These are phyloP conservation scores for Orthosia gracilis DNA, from an alignment of 2,888 invertebrate species.

Conservation along the genomic window DNA sequence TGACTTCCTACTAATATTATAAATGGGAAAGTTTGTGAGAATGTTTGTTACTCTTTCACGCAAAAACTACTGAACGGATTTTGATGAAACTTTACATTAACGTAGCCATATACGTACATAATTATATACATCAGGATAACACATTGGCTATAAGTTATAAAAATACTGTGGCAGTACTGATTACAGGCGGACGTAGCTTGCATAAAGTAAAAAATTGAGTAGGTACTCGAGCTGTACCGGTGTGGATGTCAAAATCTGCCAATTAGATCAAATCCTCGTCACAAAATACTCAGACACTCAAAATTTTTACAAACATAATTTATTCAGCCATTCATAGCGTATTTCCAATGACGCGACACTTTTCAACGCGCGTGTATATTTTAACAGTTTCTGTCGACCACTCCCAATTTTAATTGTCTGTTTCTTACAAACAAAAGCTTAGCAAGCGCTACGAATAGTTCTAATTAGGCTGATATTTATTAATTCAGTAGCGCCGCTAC, in stretches of 20 bases:
- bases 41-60: no score
- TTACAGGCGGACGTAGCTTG: no score
- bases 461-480: slow-evolving; percentile 32
- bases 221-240: background rate
- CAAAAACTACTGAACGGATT: no score
- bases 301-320: slow-evolving; percentile 5
- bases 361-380: slow-evolving; percentile 32
- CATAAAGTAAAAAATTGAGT: no score
- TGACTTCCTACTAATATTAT: no score
- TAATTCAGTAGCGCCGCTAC: slow-evolving; percentile 27
- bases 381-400: slow-evolving; percentile 19
- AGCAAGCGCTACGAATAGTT: slow-evolving; percentile 15
- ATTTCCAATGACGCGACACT: slow-evolving; percentile 1
- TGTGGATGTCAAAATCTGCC: background rate
- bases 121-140: no score
- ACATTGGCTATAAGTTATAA: no score
- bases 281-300: background rate
- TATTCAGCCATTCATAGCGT: slow-evolving; percentile 4
- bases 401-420: slow-evolving; percentile 28
- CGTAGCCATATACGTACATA: no score
- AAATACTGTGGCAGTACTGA: no score
- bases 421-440: slow-evolving; percentile 26
- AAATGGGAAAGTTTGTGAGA: no score
- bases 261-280: slow-evolving; percentile 4
- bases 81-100: no score